These are phyloP conservation scores for Chromis chromis DNA, from an alignment of 2,797 vertebrate species.

Conservation along the genomic window DNA sequence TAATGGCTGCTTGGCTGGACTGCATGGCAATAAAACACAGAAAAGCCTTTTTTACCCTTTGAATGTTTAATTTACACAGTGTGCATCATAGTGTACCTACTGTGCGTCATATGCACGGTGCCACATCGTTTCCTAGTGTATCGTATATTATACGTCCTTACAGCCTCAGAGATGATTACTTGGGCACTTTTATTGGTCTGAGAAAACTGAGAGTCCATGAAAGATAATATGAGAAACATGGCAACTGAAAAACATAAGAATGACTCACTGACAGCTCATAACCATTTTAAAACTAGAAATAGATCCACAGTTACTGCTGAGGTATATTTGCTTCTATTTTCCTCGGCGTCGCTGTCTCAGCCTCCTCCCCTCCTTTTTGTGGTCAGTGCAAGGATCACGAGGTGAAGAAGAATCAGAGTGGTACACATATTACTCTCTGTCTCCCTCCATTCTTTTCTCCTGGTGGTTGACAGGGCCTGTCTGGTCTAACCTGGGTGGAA, in stretches of 20 bases:
- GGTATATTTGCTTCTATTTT: slow-evolving; percentile 63
- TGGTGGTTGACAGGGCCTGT: slow-evolving; percentile 85
- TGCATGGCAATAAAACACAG: slow-evolving; percentile 53
- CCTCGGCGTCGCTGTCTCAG: slow-evolving; percentile 30
- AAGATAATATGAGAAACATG: slow-evolving; percentile 66
- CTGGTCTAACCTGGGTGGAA: slow-evolving; percentile 87
- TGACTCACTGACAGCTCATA: slow-evolving; percentile 79
- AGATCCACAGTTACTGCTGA: slow-evolving; percentile 69
- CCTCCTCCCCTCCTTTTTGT: slow-evolving; percentile 66
- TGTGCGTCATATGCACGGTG: slow-evolving; percentile 27
- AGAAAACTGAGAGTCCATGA: slow-evolving; percentile 59
- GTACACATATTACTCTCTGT: slow-evolving; percentile 87
- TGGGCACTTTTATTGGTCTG: slow-evolving; percentile 72
- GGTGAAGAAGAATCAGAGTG: slow-evolving; percentile 83
- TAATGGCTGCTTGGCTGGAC: slow-evolving; percentile 66
- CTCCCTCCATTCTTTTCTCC: slow-evolving; percentile 80
- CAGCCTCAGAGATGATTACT: slow-evolving; percentile 57
- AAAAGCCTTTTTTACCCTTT: slow-evolving; percentile 26
- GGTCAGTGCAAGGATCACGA: slow-evolving; percentile 84
- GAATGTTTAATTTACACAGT: slow-evolving; percentile 63
- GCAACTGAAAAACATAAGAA: slow-evolving; percentile 58
- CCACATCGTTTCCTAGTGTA: slow-evolving; percentile 49
- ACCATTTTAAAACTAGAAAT: slow-evolving; percentile 78
- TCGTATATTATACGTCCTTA: slow-evolving; percentile 52
- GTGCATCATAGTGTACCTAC: slow-evolving; percentile 11